Evolutionary conservation across 2,888 invertebrate genomes (phyloP), one percentile per base, ranked within the genome.

Genomic region (Amblyteles armatorius): DNA sequence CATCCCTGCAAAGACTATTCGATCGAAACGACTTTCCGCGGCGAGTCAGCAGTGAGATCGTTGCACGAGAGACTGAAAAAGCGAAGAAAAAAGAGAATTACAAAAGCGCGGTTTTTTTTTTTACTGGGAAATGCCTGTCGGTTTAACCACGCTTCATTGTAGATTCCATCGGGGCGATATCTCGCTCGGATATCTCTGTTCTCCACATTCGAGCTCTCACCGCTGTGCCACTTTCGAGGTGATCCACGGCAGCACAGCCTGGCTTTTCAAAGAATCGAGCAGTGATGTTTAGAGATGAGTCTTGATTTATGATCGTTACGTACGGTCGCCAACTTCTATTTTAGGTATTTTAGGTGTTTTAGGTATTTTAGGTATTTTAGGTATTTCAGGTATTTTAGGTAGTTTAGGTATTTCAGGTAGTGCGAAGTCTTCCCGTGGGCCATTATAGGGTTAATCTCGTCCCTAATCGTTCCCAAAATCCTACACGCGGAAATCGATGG

Each of bases 91-190:
- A 71, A 72, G 68, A 78, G 26, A 73, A 50, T 40, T 40, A 5
- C 2, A 40, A 11, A 40, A 40, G 40, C 3, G 40, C 9, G 9
- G 40, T 2, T 33, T 33, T 40, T 36, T 36, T 40, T 40, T 40
- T 40, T 3, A 40, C 2, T 11, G 40, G 40, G 2, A 40, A 40
- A 40, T 36, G 44, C 29, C 26, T 36, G 26, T 44, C 26, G 79
- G 33, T 76, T 77, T 72, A 11, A 33, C 11, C 63, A 71, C 67
- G 71, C 50, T 84, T 73, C 67, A 77, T 80, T 63, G 77, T 77
- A 57, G 83, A 80, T 77, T 84, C 80, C 67, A 84, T 80, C 48
- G 55, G 50, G 55, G 19, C 67, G 77, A 84, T 84, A 83, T 71
- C 55, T 36, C 52, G 22, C 74, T 40, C 55, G 29, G 29, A 71